Percentiles rank a stretch among this genome's conserved stretches.
These are phyloP conservation scores for Corythornis cristatus DNA, from an alignment of 2,113 vertebrate genomes.

Conservation along the genomic window DNA sequence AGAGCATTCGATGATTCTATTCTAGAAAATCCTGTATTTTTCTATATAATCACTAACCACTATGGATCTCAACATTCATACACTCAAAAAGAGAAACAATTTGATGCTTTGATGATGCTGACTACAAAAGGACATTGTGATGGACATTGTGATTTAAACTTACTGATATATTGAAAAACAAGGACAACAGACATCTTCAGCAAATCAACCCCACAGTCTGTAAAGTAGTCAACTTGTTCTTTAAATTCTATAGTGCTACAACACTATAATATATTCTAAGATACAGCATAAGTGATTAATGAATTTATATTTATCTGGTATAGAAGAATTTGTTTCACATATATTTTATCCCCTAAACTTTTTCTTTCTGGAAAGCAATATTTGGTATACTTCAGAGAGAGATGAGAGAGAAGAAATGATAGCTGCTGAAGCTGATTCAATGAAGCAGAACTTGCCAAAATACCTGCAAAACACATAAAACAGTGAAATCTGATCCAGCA, in stretches of 20 bases:
- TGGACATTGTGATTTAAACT: background rate
- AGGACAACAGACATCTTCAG: background rate
- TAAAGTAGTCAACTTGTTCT: background rate
- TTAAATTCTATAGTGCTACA: background rate
- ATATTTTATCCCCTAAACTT: background rate
- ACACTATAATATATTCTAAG: background rate
- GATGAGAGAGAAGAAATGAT: background rate
- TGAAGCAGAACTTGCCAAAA: conserved; percentile 1
- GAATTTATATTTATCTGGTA: background rate
- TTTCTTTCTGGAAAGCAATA: background rate
- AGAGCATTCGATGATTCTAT: too few species aligned
- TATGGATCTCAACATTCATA: background rate
- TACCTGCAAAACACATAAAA: background rate
- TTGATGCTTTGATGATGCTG: background rate
- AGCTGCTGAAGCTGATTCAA: background rate
- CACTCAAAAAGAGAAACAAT: background rate
- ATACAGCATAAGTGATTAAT: background rate
- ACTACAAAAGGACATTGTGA: background rate
- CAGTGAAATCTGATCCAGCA: background rate
- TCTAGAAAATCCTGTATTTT: background rate
- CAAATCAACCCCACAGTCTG: background rate
- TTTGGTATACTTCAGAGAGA: background rate
- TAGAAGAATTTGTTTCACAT: background rate
- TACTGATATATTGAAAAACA: background rate
- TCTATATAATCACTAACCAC: background rate